Conservation (phyloP, 2,797 vertebrate genomes). For the Falco berigora region DNA sequence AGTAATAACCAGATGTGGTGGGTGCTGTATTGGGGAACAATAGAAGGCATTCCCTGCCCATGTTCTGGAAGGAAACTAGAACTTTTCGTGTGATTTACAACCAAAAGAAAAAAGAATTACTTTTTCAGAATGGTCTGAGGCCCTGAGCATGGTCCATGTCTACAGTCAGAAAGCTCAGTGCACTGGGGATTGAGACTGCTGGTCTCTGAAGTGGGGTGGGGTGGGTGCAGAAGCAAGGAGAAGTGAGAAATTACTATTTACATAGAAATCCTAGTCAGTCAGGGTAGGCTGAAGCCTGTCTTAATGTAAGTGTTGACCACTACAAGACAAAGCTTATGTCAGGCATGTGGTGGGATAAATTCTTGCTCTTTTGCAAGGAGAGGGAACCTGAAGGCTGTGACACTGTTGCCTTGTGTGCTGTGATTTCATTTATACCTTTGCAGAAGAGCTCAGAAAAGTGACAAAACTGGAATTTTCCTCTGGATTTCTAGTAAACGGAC, state of each 20-base stretch:
- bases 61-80: not conserved
- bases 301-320: not conserved
- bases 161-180: not conserved
- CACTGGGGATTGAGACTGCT: not conserved
- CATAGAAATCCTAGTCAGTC: not conserved
- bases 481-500: not conserved
- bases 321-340: not conserved
- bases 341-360: not conserved
- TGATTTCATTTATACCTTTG: not conserved
- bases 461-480: not conserved
- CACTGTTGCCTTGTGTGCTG: not conserved
- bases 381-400: not conserved
- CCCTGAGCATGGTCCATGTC: rapidly evolving
- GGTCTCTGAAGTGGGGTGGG: not conserved
- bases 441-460: not conserved
- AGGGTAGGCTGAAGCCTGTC: not conserved
- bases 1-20: not conserved
- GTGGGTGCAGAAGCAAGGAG: not conserved
- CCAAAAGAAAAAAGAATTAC: not conserved
- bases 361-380: not conserved
- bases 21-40: not conserved
- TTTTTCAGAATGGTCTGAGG: not conserved
- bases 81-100: not conserved
- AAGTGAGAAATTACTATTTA: not conserved
- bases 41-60: not conserved